Percentiles rank a stretch among this genome's conserved stretches.
These are phyloP conservation scores for Cheilosia pagana DNA, from an alignment of 2,888 invertebrate species.

Conservation along the genomic window DNA sequence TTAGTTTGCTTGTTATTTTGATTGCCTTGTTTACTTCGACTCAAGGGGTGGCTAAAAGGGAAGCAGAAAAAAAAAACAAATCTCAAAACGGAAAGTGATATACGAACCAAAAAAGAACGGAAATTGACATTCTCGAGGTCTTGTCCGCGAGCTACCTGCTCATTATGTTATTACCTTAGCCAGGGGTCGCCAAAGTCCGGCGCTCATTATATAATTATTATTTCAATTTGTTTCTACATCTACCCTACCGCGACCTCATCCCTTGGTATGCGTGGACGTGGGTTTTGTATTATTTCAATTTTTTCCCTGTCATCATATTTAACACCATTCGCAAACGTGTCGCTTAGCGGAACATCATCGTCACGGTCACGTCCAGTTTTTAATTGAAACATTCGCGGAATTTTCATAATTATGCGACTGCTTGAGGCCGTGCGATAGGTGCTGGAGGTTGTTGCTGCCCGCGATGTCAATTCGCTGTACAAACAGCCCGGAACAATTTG, in stretches of 20 bases:
- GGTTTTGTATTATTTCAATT: not conserved
- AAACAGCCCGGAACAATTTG: constrained; percentile 43
- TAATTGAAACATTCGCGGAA: constrained; percentile 57
- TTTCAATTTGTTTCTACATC: constrained; percentile 14
- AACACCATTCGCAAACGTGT: constrained; percentile 12
- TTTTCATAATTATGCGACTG: constrained; percentile 43
- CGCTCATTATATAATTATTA: constrained; percentile 40
- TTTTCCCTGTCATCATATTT: not conserved
- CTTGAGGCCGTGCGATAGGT: constrained; percentile 10
- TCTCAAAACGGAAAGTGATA: not conserved
- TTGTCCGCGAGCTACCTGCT: constrained; percentile 17
- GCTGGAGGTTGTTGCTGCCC: not conserved
- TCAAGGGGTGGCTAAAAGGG: constrained; percentile 1
- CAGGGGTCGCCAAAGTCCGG: not conserved
- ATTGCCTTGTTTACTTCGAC: constrained; percentile 65
- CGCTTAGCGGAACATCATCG: constrained; percentile 32
- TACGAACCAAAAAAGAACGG: constrained; percentile 4
- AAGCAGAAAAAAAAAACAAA: not conserved
- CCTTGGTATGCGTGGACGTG: not conserved
- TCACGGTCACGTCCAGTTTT: constrained; percentile 49
- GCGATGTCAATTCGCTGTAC: constrained; percentile 1
- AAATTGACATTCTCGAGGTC: constrained; percentile 41
- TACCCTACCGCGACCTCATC: not conserved
- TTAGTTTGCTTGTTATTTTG: constrained; percentile 68
- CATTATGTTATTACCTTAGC: not conserved